Base-by-base conservation (phyloP, 2,888 invertebrate genomes). In the Oxycera nigricornis region DNA sequence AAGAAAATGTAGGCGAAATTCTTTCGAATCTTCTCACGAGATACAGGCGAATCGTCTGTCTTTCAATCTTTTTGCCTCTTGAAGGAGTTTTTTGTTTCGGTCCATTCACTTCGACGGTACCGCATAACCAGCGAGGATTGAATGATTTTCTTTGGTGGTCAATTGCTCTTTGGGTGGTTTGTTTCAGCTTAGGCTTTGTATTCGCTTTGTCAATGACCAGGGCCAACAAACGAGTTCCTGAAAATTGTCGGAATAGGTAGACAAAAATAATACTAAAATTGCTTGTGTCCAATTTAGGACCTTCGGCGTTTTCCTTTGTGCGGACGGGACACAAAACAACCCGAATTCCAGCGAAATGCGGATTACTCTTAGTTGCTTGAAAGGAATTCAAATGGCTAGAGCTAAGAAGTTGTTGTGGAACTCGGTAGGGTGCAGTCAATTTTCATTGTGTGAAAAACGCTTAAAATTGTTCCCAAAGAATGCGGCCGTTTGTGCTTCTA, bases 1-100 rank as follows among this genome's bases (percentile, higher is more conserved):
- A 52, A 24, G 70, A 70, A 70, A 70, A 70, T 70, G 70, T 70
- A 70, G 70, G 70, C 70, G 70, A 70, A 70, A 70, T 70, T 52
- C 31, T 70, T 70, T 70, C 52, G n/a, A 41, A 65, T 65, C 65
- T 65, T 65, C 65, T 65, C 65, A 65, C 65, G 65, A 65, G 65
- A 65, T 65, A 65, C 30, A 30, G 24, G 30, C 17, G 11, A 65
- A 65, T 39, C 65, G 26, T 65, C 41, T 24, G n/a, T 59, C 30
- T 59, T 59, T 59, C 9, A 24, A 24, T 55, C 55, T 65, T 65
- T 22, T 65, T 65, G 65, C 65, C 17, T 41, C 30, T 39, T 6
- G 14, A 61, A 65, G 41, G 24, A 65, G 41, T 26, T 14, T 65
- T 65, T 24, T 39, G 65, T 65, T 39, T 41, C 22, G 7, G 11